Base-by-base conservation (phyloP, 2,113 vertebrate genomes). In the Ochotona curzoniae region DNA sequence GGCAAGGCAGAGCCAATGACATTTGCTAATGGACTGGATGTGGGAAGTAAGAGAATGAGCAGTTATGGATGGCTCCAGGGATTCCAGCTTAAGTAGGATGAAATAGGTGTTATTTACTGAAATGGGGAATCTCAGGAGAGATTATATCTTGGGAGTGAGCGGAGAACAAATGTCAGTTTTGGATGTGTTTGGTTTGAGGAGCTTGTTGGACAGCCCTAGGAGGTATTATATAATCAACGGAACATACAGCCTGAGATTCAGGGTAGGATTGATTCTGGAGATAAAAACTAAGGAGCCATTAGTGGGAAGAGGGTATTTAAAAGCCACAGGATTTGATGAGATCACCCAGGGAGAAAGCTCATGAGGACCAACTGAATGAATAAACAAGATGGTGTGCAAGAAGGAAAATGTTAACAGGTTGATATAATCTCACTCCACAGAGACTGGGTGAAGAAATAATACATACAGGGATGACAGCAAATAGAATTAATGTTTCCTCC, bases 341-440 rank as follows among this genome's bases (percentile, higher is more conserved):
- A 76, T 90, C 38, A 76, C 30, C 18, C 79, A 79, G 51, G 18
- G 70, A 92, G 35, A 66, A 87, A 94, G 32, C 32, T 78, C 80
- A 30, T 25, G 63, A 47, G 30, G 95, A 64, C 9, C 89, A 38
- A 94, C 75, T 49, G 75, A 85, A 86, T 81, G 92, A 91, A 96
- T 66, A 90, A 95, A 60, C 44, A 70, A 47, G 30, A 94, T 95
- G 92, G 90, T 32, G 23, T 87, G 83, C 30, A 94, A 96, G 51
- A 97, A 95, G 0, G 0, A 60, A 80, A 63, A 89, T 93, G 88
- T 87, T 89, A 97, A 95, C 92, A 94, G 87, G 82, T 23, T 87
- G 82, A 96, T 94, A 79, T 73, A 97, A 97, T 89, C 89, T 76
- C 93, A 91, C 69, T 95, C 93, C 87, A 93, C 76, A 92, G 93